A percentile compares a stretch with the other conserved stretches of the same genome.
Evolutionary conservation across 1,140 invertebrate species (phyloP).

Genomic region (Ceratina japonica): DNA sequence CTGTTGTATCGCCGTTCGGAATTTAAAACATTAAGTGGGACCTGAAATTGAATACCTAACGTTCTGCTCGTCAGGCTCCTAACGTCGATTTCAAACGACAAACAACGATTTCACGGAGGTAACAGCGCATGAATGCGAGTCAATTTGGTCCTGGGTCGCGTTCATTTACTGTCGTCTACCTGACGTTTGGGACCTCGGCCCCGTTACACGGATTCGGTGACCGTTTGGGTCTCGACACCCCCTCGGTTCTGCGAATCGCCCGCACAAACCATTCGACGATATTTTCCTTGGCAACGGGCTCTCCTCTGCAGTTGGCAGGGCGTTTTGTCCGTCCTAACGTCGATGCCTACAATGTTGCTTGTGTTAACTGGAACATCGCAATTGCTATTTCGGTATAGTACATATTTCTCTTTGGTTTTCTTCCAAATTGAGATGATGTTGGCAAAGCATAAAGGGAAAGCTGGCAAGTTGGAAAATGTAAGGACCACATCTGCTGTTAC

Average conservation of each 20-base stretch:
- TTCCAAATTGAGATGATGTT: too few species aligned
- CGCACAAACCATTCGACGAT: conserved; percentile 21
- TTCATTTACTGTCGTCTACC: conserved; percentile 40
- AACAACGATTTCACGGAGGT: conserved; percentile 28
- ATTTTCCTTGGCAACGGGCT: conserved; percentile 34
- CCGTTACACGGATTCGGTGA: background rate
- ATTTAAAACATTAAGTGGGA: conserved; percentile 7
- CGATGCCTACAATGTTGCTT: conserved; percentile 21
- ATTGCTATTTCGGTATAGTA: background rate
- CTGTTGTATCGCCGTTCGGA: conserved; percentile 16
- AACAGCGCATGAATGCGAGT: conserved; percentile 45
- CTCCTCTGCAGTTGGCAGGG: too few species aligned
- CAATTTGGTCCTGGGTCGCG: conserved; percentile 17
- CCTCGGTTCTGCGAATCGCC: conserved; percentile 3
- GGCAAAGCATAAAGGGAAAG: too few species aligned
- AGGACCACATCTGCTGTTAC: too few species aligned
- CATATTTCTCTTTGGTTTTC: too few species aligned
- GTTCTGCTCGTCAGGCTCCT: background rate
- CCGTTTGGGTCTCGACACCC: conserved; percentile 4
- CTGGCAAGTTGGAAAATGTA: too few species aligned
- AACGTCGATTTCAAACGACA: background rate
- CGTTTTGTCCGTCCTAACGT: background rate
- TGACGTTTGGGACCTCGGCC: conserved; percentile 26
- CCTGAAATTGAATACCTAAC: background rate
- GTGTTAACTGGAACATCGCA: background rate